Evolutionary conservation across 1,140 invertebrate genomes (phyloP), one percentile per base, ranked within the genome.

Genomic region (Plodia interpunctella): DNA sequence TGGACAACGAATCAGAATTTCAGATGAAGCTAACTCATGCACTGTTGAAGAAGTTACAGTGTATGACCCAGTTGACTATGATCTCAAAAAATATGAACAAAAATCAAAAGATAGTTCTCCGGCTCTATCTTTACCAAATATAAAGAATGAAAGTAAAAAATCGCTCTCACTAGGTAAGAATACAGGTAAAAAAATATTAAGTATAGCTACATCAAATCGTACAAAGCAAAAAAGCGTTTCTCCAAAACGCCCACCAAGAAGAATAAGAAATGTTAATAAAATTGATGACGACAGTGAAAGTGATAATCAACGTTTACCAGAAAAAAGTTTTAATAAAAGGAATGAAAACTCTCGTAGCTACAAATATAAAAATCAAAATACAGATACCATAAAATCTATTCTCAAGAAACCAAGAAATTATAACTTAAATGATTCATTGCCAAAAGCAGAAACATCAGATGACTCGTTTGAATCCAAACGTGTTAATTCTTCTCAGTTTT

Each of bases 341-440:
- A 10, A 49, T 21, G 54, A 56, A 2, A 65, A 60, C 55, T 59
- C 58, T 17, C 70, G 81, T 10, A 74, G 55, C 57, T 59, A 66
- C 13, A 87, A 80, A 72, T 71, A 78, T 44, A 89, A 84, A 70
- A 84, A 78, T 62, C 76, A 70, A 57, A 83, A 80, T 58, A 76
- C 66, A 30, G 87, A 89, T 67, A 78, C 82, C 0, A 90, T 90
- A 73, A 94, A 94, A 83, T 94, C 93, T 18, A 94, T 94, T 68
- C 79, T 94, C 62, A 94, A 94, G 79, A 94, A 94, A 78, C 92
- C 92, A 35, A 78, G 74, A 78, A 80, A 70, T 59, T 83, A 84
- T 52, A 78, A 80, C 57, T 62, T 54, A 11, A 70, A 66, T 62
- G 77, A 84, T 25, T 57, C 63, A 0, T 68, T 55, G 49, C 35